These are phyloP conservation scores for Discoglossus pictus DNA, from an alignment of 2,797 vertebrate species.

Conservation along the genomic window DNA sequence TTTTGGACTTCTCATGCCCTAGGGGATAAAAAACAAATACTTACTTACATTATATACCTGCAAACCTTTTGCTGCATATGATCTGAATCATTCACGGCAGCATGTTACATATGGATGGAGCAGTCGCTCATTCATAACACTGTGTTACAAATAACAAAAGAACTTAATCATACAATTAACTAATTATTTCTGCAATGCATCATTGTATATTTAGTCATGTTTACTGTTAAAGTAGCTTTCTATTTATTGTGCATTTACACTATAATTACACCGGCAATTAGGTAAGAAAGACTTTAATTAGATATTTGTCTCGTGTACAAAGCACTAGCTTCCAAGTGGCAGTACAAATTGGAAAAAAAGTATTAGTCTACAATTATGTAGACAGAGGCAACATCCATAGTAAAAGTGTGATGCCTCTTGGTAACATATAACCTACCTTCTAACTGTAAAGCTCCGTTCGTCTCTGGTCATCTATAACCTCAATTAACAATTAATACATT, in stretches of 20 bases:
- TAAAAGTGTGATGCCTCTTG: neutral
- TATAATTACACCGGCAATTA: slow-evolving; percentile 45
- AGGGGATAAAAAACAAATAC: too few species aligned
- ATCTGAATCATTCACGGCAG: too few species aligned
- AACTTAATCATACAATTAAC: slow-evolving; percentile 32
- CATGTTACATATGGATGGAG: neutral
- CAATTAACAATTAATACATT: too few species aligned
- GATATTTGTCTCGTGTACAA: slow-evolving; percentile 34
- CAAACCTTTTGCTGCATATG: too few species aligned
- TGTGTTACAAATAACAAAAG: slow-evolving; percentile 20
- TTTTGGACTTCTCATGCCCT: too few species aligned
- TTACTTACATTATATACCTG: too few species aligned
- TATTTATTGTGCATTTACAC: slow-evolving; percentile 39
- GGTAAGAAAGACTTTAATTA: slow-evolving; percentile 47
- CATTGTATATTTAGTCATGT: slow-evolving; percentile 23
- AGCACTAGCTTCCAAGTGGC: slow-evolving; percentile 21
- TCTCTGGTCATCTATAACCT: too few species aligned
- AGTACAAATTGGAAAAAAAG: slow-evolving; percentile 5
- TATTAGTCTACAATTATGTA: neutral
- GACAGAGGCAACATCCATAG: too few species aligned
- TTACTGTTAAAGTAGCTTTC: slow-evolving; percentile 40
- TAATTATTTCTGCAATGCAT: slow-evolving; percentile 23
- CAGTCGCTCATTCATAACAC: slow-evolving; percentile 21
- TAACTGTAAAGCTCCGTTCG: too few species aligned
- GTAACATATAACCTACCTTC: slow-evolving; percentile 1